A percentile compares a stretch with the other conserved stretches of the same genome.
phyloP scores from a whole-genome alignment of 64 coral and sea anemone genomes.

The Pocillopora damicornis region DNA sequence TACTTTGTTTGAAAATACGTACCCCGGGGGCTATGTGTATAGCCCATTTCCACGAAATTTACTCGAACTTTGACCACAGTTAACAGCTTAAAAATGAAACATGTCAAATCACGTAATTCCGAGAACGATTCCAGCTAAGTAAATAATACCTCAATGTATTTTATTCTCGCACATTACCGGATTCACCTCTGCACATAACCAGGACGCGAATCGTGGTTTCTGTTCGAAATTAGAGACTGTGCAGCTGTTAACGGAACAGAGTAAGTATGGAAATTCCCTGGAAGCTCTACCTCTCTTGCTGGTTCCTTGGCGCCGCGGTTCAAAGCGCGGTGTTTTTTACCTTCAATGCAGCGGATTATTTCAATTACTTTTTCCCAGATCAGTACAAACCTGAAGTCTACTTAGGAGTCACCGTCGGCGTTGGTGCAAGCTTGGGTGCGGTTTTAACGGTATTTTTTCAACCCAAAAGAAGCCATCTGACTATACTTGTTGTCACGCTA shows the following conservation, averaged over 20 bases:
- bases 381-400: slow-evolving; percentile 89
- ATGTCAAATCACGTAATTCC: too few relatives aligned
- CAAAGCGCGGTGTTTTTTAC: slow-evolving; percentile 90
- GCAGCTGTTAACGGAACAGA: neutral
- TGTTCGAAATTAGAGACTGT: too few relatives aligned
- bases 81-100: too few relatives aligned
- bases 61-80: too few relatives aligned
- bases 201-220: too few relatives aligned
- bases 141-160: too few relatives aligned
- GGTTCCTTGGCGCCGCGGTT: slow-evolving; percentile 88
- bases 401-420: slow-evolving; percentile 70
- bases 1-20: too few relatives aligned
- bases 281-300: slow-evolving; percentile 75
- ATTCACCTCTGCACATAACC: too few relatives aligned
- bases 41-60: too few relatives aligned
- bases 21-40: too few relatives aligned
- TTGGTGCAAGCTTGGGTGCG: slow-evolving; percentile 74
- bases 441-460: slow-evolving; percentile 65
- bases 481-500: slow-evolving; percentile 51
- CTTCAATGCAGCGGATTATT: slow-evolving; percentile 88
- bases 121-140: too few relatives aligned
- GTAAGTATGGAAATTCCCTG: slow-evolving; percentile 41
- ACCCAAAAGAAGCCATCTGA: slow-evolving; percentile 55
- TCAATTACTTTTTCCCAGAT: slow-evolving; percentile 89
- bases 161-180: too few relatives aligned